Base-by-base conservation (phyloP, 2,797 vertebrate genomes). In the Chelidonichthys spinosus region DNA sequence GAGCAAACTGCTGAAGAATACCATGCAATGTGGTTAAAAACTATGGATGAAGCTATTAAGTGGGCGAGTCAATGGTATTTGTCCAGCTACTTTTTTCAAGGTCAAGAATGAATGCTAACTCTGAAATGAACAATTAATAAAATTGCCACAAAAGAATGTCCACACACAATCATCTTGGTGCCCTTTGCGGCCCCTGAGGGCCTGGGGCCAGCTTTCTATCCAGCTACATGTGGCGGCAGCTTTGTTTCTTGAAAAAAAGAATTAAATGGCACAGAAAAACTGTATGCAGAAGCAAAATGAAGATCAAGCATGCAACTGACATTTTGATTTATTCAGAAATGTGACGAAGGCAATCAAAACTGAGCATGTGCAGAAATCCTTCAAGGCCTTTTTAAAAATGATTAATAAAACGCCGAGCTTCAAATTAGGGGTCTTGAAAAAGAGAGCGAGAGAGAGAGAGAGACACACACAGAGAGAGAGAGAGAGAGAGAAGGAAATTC, bases 401-500 rank as follows among this genome's bases (percentile, higher is more conserved):
- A 25, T 25, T 25, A 25, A 25, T 25, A 25, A 25, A 25, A 25
- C 25, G 25, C 25, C 1, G 44, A 55, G 11, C 10, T 35, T 60
- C 4, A 3, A 59, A 68, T 50, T 14, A 39, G n/a, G 6, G 40
- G 50, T 60, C n/a, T 7, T 10, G 15, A 55, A 61, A 53, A 2
- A 66, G 46, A 32, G 50, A 50, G 25, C 1, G 25, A 1, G 25
- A 25, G 25, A 25, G 25, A 1, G 25, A 25, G 35, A 44, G 43
- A 44, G 4, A 64, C 36, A 46, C 2, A 66, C 39, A 32, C 44
- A 50, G 25, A 25, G 25, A 25, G 25, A 25, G 4, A 66, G 46
- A 32, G 50, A 50, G 35, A 44, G 43, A 44, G 4, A 64, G 39
- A 46, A 18, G 3, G 62, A 65, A 18, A 77, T 60, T 66, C 69